A percentile compares a stretch with the other conserved stretches of the same genome.
These are phyloP conservation scores for Sitobion miscanthi DNA, from an alignment of 1,140 invertebrate species.

Conservation along the genomic window DNA sequence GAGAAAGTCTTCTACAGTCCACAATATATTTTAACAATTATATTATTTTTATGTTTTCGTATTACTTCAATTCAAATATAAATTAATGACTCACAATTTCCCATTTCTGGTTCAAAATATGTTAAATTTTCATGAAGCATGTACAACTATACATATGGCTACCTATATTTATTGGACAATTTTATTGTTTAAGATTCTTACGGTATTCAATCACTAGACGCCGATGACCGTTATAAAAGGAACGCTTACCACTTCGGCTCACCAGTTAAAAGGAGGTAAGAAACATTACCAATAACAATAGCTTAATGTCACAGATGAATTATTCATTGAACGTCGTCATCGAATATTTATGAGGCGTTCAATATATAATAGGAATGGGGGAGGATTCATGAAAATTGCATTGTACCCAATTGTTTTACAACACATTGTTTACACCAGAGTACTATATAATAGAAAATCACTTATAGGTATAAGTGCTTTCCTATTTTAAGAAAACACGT, in stretches of 20 bases:
- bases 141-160: not conserved
- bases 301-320: not conserved
- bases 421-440: not conserved
- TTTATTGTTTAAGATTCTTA: slow-evolving; percentile 24
- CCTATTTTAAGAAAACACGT: not conserved
- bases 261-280: slow-evolving; percentile 52
- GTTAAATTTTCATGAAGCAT: not conserved
- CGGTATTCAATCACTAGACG: slow-evolving; percentile 11
- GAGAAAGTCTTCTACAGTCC: not conserved
- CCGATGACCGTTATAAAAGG: slow-evolving; percentile 46
- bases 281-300: not conserved
- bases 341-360: slow-evolving; percentile 27
- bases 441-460: too few species aligned
- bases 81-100: not conserved
- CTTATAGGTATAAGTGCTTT: too few species aligned
- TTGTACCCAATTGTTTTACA: not conserved
- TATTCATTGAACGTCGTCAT: not conserved
- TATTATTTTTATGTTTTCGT: not conserved
- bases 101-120: not conserved
- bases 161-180: not conserved
- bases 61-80: not conserved
- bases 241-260: slow-evolving; percentile 43
- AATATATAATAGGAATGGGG: too few species aligned
- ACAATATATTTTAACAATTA: not conserved
- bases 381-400: not conserved